Evolutionary conservation across 2,797 vertebrate genomes (phyloP), one percentile per base, ranked within the genome.

Genomic region (Gallirallus australis): DNA sequence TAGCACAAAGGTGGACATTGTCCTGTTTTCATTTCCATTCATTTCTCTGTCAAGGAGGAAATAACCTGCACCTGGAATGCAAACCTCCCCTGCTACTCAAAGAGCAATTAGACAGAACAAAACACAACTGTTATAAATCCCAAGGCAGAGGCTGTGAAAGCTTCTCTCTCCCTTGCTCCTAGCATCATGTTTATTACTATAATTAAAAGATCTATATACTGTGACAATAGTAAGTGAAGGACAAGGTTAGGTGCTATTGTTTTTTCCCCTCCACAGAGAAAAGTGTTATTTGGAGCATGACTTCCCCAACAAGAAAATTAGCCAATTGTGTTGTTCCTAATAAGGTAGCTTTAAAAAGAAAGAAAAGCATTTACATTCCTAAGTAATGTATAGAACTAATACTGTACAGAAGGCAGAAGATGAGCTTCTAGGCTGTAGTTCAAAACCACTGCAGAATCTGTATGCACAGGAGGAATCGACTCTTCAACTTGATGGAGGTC

Each of bases 401-500:
- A 59, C 0, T 3, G 10, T 59, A 68, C 50, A 80, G 35, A 78
- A 75, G n/a, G 35, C 47, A 90, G 76, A 87, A 89, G 90, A 76
- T 37, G 6, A 16, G 8, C 78, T 95, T 93, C 71, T 75, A 95
- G 79, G 35, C 33, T 78, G 40, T 42, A 80, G 89, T 94, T 92
- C 64, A 94, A 85, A 96, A 90, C 48, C 71, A 47, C 70, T 81
- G 77, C 88, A 94, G 66, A 94, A 81, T 50, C 24, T 71, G 19
- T 86, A 82, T 92, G 52, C 50, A 86, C 0, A 0, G 75, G 69
- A 94, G 69, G 86, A 91, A 92, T 86, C 3, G 10, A 86, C 73
- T 95, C 54, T 95, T 89, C 89, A 91, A n/a, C 47, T 91, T 95
- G 85, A 45, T 73, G 81, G 87, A 68, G 82, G 89, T 95, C 87